Conservation (phyloP, 1,140 invertebrate species). For the Platyscapa corneri region DNA sequence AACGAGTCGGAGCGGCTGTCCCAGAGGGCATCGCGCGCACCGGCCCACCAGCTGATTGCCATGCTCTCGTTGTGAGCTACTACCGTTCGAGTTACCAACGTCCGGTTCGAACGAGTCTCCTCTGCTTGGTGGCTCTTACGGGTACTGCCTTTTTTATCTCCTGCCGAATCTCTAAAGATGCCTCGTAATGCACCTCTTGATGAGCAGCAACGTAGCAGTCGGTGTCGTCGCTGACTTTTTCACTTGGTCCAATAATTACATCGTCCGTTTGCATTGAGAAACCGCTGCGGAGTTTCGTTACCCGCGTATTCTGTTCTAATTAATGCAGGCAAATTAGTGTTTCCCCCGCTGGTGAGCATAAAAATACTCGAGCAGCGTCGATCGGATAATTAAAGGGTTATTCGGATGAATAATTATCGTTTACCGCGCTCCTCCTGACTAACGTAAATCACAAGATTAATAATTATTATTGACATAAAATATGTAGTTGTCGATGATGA, state of each 20-base stretch:
- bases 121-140: background rate
- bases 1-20: background rate
- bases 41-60: slow-evolving; percentile 13
- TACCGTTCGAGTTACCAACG: background rate
- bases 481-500: too few relatives aligned
- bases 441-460: too few relatives aligned
- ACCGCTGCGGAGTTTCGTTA: background rate
- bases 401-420: too few relatives aligned
- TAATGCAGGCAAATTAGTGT: background rate
- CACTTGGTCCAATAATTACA: background rate
- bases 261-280: background rate
- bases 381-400: too few relatives aligned
- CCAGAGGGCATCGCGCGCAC: background rate
- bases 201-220: background rate
- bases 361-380: too few relatives aligned
- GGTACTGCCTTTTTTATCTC: background rate
- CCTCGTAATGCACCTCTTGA: background rate
- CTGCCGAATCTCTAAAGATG: background rate
- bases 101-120: too few relatives aligned
- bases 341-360: too few relatives aligned
- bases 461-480: too few relatives aligned
- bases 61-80: background rate
- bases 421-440: too few relatives aligned
- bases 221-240: background rate
- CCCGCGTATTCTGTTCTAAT: background rate